phyloP scores from a whole-genome alignment of 2,113 vertebrate species.

The Otus sunia region DNA sequence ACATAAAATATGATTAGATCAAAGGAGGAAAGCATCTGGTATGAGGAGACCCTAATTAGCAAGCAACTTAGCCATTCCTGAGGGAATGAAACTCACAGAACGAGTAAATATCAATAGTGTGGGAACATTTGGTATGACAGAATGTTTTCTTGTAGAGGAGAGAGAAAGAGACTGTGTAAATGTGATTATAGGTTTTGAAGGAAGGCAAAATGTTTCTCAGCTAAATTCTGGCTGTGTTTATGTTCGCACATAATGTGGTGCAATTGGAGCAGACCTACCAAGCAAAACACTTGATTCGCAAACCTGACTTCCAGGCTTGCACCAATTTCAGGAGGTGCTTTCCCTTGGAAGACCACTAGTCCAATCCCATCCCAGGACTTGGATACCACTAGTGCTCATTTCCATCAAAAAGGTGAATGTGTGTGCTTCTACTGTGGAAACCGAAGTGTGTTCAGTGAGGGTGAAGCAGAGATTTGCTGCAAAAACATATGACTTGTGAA shows the following conservation, averaged over 20 bases:
- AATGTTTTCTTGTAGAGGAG: slow-evolving; percentile 49
- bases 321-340: background rate
- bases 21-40: background rate
- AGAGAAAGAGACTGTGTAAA: slow-evolving; percentile 21
- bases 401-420: background rate
- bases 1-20: background rate
- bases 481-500: background rate
- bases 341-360: background rate
- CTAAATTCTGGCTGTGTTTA: slow-evolving; percentile 29
- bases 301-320: background rate
- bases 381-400: background rate
- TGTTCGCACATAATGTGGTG: background rate
- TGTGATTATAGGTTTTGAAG: slow-evolving; percentile 28
- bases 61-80: background rate
- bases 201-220: slow-evolving; percentile 42
- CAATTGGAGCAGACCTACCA: slow-evolving; percentile 14
- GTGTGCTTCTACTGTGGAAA: background rate
- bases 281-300: slow-evolving; percentile 30
- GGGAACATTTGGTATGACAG: slow-evolving; percentile 60
- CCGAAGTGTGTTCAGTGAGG: background rate
- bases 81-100: background rate
- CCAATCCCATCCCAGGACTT: rapidly evolving
- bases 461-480: background rate
- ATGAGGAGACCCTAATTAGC: background rate
- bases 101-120: background rate